These are phyloP conservation scores for Adelphocoris suturalis DNA, from an alignment of 2,888 invertebrate species.

Conservation along the genomic window DNA sequence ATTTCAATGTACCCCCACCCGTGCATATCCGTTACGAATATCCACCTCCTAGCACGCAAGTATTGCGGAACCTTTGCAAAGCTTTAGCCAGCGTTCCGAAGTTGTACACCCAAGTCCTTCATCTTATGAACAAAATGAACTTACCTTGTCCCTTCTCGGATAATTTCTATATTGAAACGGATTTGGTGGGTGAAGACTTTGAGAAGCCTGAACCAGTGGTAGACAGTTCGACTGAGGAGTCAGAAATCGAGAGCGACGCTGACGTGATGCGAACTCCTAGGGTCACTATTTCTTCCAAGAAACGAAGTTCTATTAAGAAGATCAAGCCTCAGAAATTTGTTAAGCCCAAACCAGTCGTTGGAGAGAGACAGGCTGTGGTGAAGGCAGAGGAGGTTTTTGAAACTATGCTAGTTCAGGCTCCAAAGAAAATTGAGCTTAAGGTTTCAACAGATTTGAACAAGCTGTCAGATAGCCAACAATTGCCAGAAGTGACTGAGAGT, in stretches of 20 bases:
- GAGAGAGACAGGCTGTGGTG: constrained; percentile 77
- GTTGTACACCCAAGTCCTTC: constrained; percentile 90
- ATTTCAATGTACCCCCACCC: constrained; percentile 88
- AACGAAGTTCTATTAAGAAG: constrained; percentile 77
- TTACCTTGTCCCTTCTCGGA: constrained; percentile 89
- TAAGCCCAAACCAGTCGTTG: constrained; percentile 77
- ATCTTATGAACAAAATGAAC: constrained; percentile 97
- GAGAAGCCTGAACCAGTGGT: constrained; percentile 36
- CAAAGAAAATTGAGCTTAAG: constrained; percentile 81
- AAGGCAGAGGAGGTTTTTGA: constrained; percentile 82
- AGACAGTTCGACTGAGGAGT: constrained; percentile 79
- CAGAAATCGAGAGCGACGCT: constrained; percentile 84
- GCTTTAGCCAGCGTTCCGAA: constrained; percentile 87
- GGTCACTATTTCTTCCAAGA: neutral
- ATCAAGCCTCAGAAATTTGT: constrained; percentile 76
- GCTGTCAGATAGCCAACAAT: constrained; percentile 76
- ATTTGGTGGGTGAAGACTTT: constrained; percentile 74
- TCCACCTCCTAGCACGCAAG: constrained; percentile 86
- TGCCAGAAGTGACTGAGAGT: constrained; percentile 68
- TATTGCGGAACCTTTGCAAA: constrained; percentile 88
- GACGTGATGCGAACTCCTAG: constrained; percentile 77
- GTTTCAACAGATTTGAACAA: constrained; percentile 77
- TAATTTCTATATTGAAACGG: constrained; percentile 77
- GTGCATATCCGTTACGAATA: constrained; percentile 89
- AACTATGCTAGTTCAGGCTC: constrained; percentile 78